Evolutionary conservation across 2,888 invertebrate genomes (phyloP).

Genomic region (Leistus spinibarbis): DNA sequence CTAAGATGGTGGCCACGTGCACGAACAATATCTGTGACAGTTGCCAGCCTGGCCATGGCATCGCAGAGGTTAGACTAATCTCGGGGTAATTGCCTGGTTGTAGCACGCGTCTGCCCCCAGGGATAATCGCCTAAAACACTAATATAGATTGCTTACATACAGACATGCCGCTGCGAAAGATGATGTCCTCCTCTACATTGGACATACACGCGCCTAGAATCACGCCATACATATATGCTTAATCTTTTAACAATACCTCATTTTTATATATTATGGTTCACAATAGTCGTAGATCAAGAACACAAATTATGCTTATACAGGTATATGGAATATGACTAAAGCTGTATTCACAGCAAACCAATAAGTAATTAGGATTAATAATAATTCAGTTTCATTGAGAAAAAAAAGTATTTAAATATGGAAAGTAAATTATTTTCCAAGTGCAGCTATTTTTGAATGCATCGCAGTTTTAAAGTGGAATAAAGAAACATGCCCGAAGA

Average conservation of each 20-base stretch:
- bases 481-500: background rate
- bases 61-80: constrained; percentile 5
- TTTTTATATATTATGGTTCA: background rate
- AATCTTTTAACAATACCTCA: background rate
- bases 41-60: background rate
- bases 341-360: too few relatives aligned
- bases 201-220: background rate
- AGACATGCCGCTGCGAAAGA: background rate
- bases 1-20: constrained; percentile 10
- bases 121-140: constrained; percentile 7
- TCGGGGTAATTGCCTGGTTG: constrained; percentile 10
- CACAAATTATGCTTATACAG: background rate
- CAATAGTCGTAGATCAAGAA: background rate
- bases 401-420: too few relatives aligned
- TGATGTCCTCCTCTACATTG: background rate
- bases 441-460: too few relatives aligned
- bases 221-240: background rate
- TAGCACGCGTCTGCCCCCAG: constrained; percentile 14
- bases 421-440: too few relatives aligned
- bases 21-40: constrained; percentile 13
- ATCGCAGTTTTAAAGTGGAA: too few relatives aligned
- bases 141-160: background rate
- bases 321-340: background rate
- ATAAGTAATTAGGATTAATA: too few relatives aligned
- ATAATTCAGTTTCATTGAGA: too few relatives aligned